Evolutionary conservation across 2,113 vertebrate species (phyloP), one percentile per base, ranked within the genome.

Genomic region (Mola mola): DNA sequence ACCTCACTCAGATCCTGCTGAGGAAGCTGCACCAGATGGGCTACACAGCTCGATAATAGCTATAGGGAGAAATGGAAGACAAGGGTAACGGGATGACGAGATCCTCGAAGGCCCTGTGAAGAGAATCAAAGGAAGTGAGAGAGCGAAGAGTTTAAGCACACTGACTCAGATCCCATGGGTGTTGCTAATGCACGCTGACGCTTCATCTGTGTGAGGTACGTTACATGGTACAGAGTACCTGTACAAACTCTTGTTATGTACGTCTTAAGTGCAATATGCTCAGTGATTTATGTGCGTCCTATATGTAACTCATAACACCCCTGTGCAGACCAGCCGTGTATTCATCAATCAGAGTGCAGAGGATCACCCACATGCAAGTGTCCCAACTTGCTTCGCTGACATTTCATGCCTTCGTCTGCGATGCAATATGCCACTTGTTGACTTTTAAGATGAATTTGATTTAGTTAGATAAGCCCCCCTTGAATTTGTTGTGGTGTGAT

Each of bases 1-100:
- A 99, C 91, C 93, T 98, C 44, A 95, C 89, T 28, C 96, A 98
- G 92, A 97, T 96, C 66, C 91, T 99, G 22, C 89, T 98, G 58
- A 92, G 85, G 38, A 95, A 91, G 47, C 82, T 96, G 72, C 93
- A 94, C 85, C 81, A 87, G 82, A 74, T 89, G 56, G 66, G 86
- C 25, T 83, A 81, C 0, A 51, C 65, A 0, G 47, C 82, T 3
- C 90, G 89, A 81, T 93, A 90, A 55, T 42, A 6, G 8, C 3
- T 15, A 15, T 1, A 13, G 8, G 33, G 17, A 21, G 15, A 4
- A 5, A 17, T 41, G 29, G 11, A 58, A 55, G 38, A 37, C 4
- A 8, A 56, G 15, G 42, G 36, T 20, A 4, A 12, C 4, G 15
- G 36, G 24, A 31, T 12, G 43, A 57, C 8, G 3, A 22, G 25